A percentile compares a stretch with the other conserved stretches of the same genome.
phyloP scores from a whole-genome alignment of 2,797 vertebrate species.

The Caiman crocodilus region DNA sequence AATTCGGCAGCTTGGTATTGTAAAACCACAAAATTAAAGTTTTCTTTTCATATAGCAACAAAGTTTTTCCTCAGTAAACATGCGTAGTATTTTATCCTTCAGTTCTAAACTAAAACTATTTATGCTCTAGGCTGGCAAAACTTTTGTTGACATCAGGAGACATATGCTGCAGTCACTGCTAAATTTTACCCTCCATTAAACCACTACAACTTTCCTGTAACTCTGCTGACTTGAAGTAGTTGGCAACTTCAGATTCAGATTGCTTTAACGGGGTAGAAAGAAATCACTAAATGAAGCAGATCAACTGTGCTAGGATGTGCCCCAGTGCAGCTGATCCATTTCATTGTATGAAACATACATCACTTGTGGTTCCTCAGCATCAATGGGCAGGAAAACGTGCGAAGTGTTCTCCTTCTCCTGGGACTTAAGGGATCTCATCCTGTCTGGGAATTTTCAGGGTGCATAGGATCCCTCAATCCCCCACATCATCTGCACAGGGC shows the following conservation, averaged over 20 bases:
- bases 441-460: too few species aligned
- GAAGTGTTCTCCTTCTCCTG: too few species aligned
- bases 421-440: too few species aligned
- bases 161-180: not conserved
- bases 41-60: not conserved
- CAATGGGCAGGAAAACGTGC: too few species aligned
- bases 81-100: not conserved
- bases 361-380: too few species aligned
- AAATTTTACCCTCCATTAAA: not conserved
- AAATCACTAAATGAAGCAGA: too few species aligned
- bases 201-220: not conserved
- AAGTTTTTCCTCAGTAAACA: not conserved
- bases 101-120: not conserved
- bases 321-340: too few species aligned
- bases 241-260: not conserved
- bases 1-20: slow-evolving; percentile 19
- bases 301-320: too few species aligned
- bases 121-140: slow-evolving; percentile 23
- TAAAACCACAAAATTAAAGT: slow-evolving; percentile 38
- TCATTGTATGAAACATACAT: too few species aligned
- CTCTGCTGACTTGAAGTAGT: not conserved
- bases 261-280: too few species aligned
- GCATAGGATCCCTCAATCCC: too few species aligned
- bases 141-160: not conserved
- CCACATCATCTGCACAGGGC: too few species aligned